Conservation (phyloP, 2,113 vertebrate genomes). For the Pygoscelis antarcticus region DNA sequence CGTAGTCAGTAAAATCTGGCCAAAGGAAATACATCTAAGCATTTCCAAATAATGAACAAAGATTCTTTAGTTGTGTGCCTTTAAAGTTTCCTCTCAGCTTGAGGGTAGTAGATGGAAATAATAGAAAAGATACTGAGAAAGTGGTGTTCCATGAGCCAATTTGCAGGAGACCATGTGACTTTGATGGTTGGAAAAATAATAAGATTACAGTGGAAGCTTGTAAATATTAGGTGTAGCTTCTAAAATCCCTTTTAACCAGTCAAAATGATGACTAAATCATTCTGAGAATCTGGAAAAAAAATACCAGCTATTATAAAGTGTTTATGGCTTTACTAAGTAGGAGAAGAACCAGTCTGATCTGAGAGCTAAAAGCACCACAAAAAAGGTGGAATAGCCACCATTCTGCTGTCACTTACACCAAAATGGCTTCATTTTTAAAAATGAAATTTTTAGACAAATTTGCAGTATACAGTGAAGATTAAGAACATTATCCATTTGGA, state of each 20-base stretch:
- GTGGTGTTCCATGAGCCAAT: background rate
- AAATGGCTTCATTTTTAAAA: background rate
- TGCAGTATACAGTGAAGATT: background rate
- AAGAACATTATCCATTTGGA: background rate
- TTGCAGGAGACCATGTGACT: background rate
- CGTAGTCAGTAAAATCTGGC: background rate
- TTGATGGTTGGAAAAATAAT: slow-evolving; percentile 6
- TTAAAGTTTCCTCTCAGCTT: background rate
- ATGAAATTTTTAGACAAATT: background rate
- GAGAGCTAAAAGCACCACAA: background rate
- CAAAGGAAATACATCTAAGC: slow-evolving; percentile 2
- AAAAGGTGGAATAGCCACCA: background rate
- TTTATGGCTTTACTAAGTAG: background rate
- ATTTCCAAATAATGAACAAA: slow-evolving; percentile 42
- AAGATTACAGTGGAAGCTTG: background rate
- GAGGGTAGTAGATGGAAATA: slow-evolving; percentile 7
- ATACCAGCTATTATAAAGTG: background rate
- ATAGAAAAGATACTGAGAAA: slow-evolving; percentile 20
- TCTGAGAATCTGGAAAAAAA: background rate
- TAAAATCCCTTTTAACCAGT: background rate
- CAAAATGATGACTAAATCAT: background rate
- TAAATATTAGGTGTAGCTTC: background rate
- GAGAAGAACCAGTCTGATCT: background rate
- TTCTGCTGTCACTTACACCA: background rate
- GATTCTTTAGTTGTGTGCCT: background rate